Evolutionary conservation across 2,113 vertebrate genomes (phyloP).

Genomic region (Scytalopus superciliaris): DNA sequence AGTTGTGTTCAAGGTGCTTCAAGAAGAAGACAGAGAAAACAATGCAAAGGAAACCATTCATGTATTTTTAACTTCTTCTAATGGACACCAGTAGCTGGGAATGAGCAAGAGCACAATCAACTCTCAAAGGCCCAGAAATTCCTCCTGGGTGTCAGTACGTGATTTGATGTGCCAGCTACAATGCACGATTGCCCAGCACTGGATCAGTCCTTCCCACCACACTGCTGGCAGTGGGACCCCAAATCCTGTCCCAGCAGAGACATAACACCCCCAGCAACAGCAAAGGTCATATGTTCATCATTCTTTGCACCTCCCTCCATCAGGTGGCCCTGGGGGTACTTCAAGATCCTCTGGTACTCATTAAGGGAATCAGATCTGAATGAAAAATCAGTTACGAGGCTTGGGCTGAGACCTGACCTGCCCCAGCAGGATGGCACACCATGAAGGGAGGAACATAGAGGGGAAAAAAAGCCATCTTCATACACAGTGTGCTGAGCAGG

Average conservation of each 20-base stretch:
- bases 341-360: background rate
- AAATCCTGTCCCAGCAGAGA: background rate
- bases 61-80: background rate
- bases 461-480: background rate
- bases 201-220: background rate
- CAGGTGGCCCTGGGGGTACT: background rate
- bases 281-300: background rate
- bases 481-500: background rate
- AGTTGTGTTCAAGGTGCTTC: background rate
- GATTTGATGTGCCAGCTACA: background rate
- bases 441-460: accelerated
- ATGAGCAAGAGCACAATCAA: background rate
- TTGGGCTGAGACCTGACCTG: background rate
- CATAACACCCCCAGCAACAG: background rate
- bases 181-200: accelerated
- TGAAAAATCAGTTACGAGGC: background rate
- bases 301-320: background rate
- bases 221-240: accelerated
- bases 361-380: background rate
- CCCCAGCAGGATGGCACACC: background rate
- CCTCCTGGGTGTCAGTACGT: background rate
- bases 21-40: background rate
- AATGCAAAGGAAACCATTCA: background rate
- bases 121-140: background rate
- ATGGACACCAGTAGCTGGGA: background rate